phyloP scores from a whole-genome alignment of 2,113 vertebrate species.

The Limnothrissa miodon region DNA sequence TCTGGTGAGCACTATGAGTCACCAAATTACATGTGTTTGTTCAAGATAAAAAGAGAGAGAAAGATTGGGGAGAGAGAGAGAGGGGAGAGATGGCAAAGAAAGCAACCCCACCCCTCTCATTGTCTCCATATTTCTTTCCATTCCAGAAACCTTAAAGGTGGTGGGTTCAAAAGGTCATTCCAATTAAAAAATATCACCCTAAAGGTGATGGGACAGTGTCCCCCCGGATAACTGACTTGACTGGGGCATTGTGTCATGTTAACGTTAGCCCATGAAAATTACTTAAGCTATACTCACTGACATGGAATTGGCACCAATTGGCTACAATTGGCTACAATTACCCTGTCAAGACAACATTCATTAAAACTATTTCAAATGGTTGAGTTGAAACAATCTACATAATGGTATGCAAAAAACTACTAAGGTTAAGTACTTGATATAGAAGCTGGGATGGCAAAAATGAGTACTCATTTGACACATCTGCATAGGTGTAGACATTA shows the following conservation, averaged over 20 bases:
- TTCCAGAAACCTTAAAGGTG: background rate
- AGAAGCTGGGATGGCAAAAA: too few relatives aligned
- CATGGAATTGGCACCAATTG: too few relatives aligned
- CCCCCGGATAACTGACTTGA: background rate
- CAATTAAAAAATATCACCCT: background rate
- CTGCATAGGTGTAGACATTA: background rate
- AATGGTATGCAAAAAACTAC: background rate
- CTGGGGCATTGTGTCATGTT: background rate
- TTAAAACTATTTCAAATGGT: background rate
- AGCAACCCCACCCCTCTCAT: background rate
- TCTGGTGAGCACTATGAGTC: background rate
- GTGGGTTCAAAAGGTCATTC: background rate
- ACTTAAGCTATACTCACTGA: too few relatives aligned
- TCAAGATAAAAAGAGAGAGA: background rate
- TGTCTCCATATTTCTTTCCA: background rate
- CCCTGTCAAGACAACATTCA: background rate
- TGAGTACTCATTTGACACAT: background rate
- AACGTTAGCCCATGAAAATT: background rate
- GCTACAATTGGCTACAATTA: background rate
- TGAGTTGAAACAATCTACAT: background rate
- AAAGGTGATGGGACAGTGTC: background rate
- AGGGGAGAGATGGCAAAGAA: background rate
- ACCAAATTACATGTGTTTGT: constrained; percentile 4
- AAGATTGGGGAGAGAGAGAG: background rate
- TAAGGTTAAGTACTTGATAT: background rate